Percentiles rank a stretch among this genome's conserved stretches.
These are phyloP conservation scores for Ethmia dodecea DNA, from an alignment of 2,888 invertebrate genomes.

Conservation along the genomic window DNA sequence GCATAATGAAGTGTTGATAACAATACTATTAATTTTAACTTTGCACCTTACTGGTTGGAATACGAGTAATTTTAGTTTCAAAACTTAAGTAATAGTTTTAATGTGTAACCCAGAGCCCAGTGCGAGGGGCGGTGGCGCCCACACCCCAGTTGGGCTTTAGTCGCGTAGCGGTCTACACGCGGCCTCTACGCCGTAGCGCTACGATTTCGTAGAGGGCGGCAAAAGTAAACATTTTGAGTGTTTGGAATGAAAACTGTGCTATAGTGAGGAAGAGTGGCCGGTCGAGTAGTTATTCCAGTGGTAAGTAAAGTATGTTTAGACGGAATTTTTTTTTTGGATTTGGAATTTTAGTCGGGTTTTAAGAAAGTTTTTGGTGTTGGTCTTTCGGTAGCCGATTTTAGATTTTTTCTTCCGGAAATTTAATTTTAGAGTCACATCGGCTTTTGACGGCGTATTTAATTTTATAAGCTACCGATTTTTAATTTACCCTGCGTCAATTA, in stretches of 20 bases:
- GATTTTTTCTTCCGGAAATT: no score
- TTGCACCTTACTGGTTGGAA: no score
- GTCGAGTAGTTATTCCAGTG: constrained; percentile 9
- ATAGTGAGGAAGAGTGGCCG: constrained; percentile 1
- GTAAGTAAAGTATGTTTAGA: constrained; percentile 16
- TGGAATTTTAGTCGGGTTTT: no score
- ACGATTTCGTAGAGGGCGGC: constrained; percentile 9
- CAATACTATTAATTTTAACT: no score
- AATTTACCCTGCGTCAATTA: no score
- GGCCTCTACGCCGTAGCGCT: constrained; percentile 14
- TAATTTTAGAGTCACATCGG: no score
- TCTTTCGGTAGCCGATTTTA: no score
- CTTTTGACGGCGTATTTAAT: no score
- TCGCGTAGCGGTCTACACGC: constrained; percentile 10
- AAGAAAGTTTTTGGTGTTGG: no score
- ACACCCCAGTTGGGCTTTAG: constrained; percentile 9
- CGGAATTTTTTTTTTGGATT: no score
- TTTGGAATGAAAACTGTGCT: constrained; percentile 16
- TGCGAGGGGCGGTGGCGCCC: constrained; percentile 1
- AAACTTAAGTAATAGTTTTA: constrained; percentile 12
- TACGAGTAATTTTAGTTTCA: constrained; percentile 1
- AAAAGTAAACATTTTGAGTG: constrained; percentile 15
- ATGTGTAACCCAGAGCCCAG: not conserved
- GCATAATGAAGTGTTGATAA: no score
- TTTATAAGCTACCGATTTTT: no score